Evolutionary conservation across 1,140 invertebrate genomes (phyloP).

Genomic region (Dryas iulia): DNA sequence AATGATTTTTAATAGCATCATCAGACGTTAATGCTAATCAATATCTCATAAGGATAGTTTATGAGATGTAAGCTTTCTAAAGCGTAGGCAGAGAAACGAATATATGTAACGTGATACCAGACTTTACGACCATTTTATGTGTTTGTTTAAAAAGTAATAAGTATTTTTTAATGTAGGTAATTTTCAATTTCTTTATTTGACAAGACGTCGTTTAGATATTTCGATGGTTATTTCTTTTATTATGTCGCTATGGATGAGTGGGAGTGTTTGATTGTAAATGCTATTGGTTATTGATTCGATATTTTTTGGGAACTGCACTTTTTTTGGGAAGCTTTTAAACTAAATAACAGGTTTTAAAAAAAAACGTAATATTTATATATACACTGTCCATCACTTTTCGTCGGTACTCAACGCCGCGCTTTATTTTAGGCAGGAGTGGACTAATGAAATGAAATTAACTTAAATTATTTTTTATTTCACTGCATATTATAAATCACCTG

Average conservation of each 20-base stretch:
- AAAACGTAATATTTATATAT: too few species aligned
- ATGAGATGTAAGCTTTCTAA: conserved; percentile 25
- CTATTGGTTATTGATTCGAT: too few species aligned
- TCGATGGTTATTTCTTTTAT: neutral
- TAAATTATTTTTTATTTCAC: too few species aligned
- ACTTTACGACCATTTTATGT: conserved; percentile 24
- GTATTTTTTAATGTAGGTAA: conserved; percentile 19
- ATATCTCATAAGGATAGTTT: conserved; percentile 22
- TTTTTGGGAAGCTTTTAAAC: too few species aligned
- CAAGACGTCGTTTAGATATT: conserved; percentile 6
- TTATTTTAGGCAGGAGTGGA: too few species aligned
- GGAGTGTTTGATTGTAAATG: neutral
- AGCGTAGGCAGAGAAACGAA: conserved; percentile 18
- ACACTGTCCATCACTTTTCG: too few species aligned
- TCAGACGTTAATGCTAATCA: conserved; percentile 25
- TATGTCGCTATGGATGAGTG: neutral
- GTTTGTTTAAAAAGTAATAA: conserved; percentile 25
- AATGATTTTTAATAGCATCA: conserved; percentile 24
- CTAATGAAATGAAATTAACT: too few species aligned
- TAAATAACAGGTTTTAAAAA: too few species aligned
- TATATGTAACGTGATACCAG: conserved; percentile 15
- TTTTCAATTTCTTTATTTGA: conserved; percentile 18
- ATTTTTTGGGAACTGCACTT: too few species aligned
- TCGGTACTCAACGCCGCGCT: too few species aligned
- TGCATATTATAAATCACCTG: too few species aligned